A percentile compares a stretch with the other conserved stretches of the same genome.
These are phyloP conservation scores for Plemyria rubiginata DNA, from an alignment of 2,888 invertebrate genomes.

Conservation along the genomic window DNA sequence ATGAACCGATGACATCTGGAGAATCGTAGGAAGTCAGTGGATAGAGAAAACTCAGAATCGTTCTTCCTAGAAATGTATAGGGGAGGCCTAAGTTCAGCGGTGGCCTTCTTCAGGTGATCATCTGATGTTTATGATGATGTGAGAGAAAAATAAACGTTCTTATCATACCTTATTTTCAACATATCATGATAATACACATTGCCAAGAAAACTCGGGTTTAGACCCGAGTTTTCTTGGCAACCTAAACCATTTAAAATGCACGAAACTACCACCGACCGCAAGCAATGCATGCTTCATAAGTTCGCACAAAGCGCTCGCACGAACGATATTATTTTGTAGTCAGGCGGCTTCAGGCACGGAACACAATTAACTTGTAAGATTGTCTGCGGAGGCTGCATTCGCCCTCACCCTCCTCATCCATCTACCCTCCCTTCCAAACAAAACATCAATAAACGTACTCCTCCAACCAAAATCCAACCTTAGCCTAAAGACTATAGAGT, in stretches of 20 bases:
- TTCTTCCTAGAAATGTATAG: no score
- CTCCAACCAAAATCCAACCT: conserved; percentile 51
- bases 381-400: conserved; percentile 83
- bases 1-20: no score
- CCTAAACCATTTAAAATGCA: conserved; percentile 9
- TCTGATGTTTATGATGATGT: no score
- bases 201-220: neutral
- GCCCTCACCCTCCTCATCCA: conserved; percentile 77
- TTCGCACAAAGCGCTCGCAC: conserved; percentile 53
- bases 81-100: no score
- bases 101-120: no score
- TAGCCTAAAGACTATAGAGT: conserved; percentile 49
- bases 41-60: no score
- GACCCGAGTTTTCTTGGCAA: no score
- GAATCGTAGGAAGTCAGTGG: no score
- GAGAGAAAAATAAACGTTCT: no score
- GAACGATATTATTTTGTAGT: conserved; percentile 79
- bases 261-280: conserved; percentile 25
- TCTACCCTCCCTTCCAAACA: conserved; percentile 82
- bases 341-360: conserved; percentile 80
- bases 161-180: neutral
- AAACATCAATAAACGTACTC: conserved; percentile 81
- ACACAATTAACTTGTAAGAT: conserved; percentile 86
- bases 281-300: conserved; percentile 34
- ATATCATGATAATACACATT: neutral